Evolutionary conservation across 2,797 vertebrate species (phyloP).

Genomic region (Phylloscopus collybita): DNA sequence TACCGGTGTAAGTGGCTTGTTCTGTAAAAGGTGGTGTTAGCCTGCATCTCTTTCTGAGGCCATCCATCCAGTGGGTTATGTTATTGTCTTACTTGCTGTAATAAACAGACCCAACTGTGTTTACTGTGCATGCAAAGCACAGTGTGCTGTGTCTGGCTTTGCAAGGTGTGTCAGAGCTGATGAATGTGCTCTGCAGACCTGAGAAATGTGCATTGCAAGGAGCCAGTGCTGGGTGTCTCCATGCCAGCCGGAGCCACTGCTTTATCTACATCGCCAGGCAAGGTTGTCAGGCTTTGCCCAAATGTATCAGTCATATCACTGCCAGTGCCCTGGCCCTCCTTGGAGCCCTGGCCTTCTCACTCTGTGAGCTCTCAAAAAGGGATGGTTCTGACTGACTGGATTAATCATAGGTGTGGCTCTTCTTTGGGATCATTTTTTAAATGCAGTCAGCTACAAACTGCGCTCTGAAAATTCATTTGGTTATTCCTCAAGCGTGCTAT

Average conservation of each 20-base stretch:
- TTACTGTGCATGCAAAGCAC: neutral
- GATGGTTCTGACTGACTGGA: neutral
- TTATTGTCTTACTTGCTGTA: neutral
- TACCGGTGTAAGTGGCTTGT: neutral
- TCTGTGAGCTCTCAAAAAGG: neutral
- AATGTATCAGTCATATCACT: accelerated
- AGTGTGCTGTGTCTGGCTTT: neutral
- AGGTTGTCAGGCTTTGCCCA: neutral
- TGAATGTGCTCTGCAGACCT: neutral
- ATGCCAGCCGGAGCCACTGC: neutral
- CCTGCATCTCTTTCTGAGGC: neutral
- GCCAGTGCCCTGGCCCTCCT: neutral
- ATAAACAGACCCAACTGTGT: neutral
- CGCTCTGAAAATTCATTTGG: neutral
- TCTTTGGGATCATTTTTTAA: neutral
- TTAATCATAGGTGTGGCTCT: neutral
- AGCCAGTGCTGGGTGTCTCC: neutral
- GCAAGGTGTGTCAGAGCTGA: neutral
- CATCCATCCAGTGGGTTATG: neutral
- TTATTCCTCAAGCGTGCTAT: neutral
- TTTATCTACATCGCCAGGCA: neutral
- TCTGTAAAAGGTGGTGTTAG: neutral
- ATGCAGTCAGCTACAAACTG: neutral
- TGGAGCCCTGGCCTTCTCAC: neutral
- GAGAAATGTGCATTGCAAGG: neutral